phyloP scores from a whole-genome alignment of 2,113 vertebrate species.

The Heterochromis multidens region DNA sequence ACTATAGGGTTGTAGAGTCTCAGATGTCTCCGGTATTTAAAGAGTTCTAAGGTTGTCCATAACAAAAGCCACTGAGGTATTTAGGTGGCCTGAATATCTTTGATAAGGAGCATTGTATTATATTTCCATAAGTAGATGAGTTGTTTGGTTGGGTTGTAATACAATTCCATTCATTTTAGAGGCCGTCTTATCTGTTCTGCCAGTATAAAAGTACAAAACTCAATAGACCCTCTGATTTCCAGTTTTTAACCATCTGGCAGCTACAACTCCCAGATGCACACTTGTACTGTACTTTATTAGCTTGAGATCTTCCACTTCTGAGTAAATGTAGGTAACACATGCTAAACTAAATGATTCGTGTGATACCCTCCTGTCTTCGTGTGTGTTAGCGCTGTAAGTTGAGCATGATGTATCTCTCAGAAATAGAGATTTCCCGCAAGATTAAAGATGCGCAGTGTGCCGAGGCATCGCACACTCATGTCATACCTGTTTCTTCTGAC shows the following conservation, averaged over 20 bases:
- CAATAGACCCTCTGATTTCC: constrained; percentile 27
- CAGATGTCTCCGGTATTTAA: constrained; percentile 38
- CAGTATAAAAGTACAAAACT: constrained; percentile 9
- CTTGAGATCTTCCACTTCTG: constrained; percentile 2
- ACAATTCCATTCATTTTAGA: constrained; percentile 28
- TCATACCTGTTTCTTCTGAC: constrained; percentile 31
- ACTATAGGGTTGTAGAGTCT: constrained; percentile 29
- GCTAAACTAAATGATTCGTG: constrained; percentile 30
- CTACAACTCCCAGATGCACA: not conserved
- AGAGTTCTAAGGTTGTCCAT: constrained; percentile 13
- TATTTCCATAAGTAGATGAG: constrained; percentile 42
- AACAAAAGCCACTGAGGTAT: constrained; percentile 27
- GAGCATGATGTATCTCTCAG: constrained; percentile 32
- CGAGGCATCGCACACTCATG: not conserved
- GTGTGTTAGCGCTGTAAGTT: constrained; percentile 36
- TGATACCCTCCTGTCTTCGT: not conserved
- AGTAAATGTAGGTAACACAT: not conserved
- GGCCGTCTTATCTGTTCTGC: constrained; percentile 22
- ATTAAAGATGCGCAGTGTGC: not conserved
- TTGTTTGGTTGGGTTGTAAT: constrained; percentile 20
- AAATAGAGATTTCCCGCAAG: constrained; percentile 5
- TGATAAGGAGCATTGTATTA: constrained; percentile 39
- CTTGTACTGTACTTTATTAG: not conserved
- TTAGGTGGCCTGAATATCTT: constrained; percentile 20
- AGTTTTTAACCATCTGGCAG: constrained; percentile 20